Base-by-base conservation (phyloP, 2,797 vertebrate species). In the Mallotus villosus region DNA sequence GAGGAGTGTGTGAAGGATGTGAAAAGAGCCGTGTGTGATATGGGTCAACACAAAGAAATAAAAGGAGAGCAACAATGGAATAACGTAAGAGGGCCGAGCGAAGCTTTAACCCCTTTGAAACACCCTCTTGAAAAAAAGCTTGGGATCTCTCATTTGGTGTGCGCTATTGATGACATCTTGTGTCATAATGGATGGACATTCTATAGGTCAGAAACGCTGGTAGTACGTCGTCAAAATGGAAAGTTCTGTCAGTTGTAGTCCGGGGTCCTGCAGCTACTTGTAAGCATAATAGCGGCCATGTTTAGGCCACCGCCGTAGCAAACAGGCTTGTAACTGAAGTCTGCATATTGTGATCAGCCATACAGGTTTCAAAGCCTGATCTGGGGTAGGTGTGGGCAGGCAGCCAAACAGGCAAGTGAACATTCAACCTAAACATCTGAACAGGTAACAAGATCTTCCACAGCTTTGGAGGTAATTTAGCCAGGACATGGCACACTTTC, bases 381-480 rank as follows among this genome's bases (percentile, higher is more conserved):
- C 67, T 58, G 73, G 70, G 66, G 34, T 80, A 76, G 81, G 75
- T 66, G 37, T 66, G 75, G 87, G 87, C 85, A 83, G 70, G 25
- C 9, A 73, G 84, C 87, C 87, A 87, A 84, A 82, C 72, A 82
- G 82, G 83, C 84, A 85, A 87, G 86, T 86, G 82, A 88, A 90
- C 86, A 88, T 86, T 89, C 85, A 91, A 88, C 86, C 87, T 86
- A 75, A 90, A 91, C 91, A 92, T 91, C 90, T 92, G 90, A 91
- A 91, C 85, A 89, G 81, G 92, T 91, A 93, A 94, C 82, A 80
- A 79, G 83, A 93, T 91, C 87, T 73, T 41, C 68, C 70, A 81
- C 83, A 85, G 83, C 85, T 88, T 90, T 86, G 83, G 81, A 86
- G 71, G 82, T 92, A 83, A 90, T 91, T 92, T 93, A 87, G 86